Evolutionary conservation across 1,140 invertebrate genomes (phyloP).

Genomic region (Oppia nitens): DNA sequence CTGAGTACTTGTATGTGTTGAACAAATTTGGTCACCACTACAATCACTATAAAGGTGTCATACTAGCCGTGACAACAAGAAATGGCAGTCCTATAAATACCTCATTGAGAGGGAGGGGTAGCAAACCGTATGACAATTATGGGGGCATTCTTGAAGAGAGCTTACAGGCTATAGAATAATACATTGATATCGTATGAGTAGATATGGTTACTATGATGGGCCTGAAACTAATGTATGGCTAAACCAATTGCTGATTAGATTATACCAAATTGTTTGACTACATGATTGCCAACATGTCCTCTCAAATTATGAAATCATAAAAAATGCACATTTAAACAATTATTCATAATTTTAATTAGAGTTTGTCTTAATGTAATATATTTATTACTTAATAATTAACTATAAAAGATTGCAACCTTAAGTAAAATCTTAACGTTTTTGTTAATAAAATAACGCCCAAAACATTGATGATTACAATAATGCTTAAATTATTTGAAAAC

Average conservation of each 20-base stretch:
- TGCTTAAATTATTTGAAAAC: no score
- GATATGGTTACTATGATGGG: not conserved
- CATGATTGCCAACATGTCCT: not conserved
- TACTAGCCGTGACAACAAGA: not conserved
- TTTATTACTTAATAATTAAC: no score
- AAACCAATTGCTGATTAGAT: not conserved
- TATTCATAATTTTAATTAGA: no score
- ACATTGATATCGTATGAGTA: not conserved
- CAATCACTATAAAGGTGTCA: slow-evolving; percentile 4
- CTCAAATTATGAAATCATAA: not conserved
- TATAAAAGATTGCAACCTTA: no score
- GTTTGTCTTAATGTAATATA: no score
- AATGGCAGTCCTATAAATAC: not conserved
- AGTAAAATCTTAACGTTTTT: no score
- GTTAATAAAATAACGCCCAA: no score
- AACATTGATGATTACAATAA: no score
- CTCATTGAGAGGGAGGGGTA: not conserved
- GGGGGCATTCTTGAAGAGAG: not conserved
- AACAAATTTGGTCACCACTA: slow-evolving; percentile 22
- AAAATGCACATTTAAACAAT: no score
- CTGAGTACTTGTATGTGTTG: not conserved
- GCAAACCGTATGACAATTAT: not conserved
- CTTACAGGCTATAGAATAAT: no score
- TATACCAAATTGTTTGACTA: not conserved
- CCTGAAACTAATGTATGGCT: no score